Evolutionary conservation across 2,797 vertebrate species (phyloP), one percentile per base, ranked within the genome.

Genomic region (Myotis planiceps): DNA sequence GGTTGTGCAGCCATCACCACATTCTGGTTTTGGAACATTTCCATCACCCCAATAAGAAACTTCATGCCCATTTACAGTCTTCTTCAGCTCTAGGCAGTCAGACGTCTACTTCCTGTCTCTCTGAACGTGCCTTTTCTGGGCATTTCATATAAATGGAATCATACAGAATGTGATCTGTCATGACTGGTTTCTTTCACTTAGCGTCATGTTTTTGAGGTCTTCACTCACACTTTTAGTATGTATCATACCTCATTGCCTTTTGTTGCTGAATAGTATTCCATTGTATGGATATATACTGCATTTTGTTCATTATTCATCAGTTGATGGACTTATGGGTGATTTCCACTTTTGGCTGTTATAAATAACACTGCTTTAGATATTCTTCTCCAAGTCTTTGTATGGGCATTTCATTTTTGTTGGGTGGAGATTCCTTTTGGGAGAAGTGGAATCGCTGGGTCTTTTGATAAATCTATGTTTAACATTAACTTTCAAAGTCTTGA

Each of bases 401-500:
- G 37, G 14, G 58, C 15, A 23, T 34, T 75, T 83, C 8, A 65
- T 63, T 91, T 69, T 6, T 86, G 6, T 16, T 58, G 45, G 9
- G 12, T 71, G 18, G 27, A 93, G 13, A 47, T 58, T 79, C 74
- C 21, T 92, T 92, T 74, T 47, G 39, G 32, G 51, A 82, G 21
- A 18, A 84, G 15, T 69, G 3, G 5, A 81, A 63, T 42, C 34
- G 10, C 23, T 88, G n/a, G 34, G 1, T 53, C 60, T 88, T 42
- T 47, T 34, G 27, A 25, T 80, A 65, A 83, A 32, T 75, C 29
- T 85, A 1, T 39, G 21, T 84, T 94, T 95, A 90, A 29, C 4
- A 69, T 47, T 90, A 79, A 80, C 92, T 74, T 95, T 90, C 2
- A 58, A 88, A 96, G 18, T 51, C 42, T 81, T 92, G n/a, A 86